phyloP scores from a whole-genome alignment of 2,113 vertebrate species.

The Hoplias malabaricus region DNA sequence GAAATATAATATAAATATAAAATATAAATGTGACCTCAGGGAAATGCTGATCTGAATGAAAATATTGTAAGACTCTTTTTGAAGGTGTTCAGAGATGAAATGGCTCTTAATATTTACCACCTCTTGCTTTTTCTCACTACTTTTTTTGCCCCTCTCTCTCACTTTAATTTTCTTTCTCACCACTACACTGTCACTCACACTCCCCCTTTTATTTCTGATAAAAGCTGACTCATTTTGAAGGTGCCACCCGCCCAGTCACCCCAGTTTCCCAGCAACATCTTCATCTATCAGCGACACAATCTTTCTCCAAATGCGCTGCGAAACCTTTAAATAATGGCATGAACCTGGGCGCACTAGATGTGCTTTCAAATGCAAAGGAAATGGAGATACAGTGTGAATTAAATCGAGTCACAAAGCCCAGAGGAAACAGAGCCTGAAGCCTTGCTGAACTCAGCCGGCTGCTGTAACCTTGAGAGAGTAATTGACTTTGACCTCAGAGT shows the following conservation, averaged over 20 bases:
- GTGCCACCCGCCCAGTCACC: constrained; percentile 8
- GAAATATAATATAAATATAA: too few relatives aligned
- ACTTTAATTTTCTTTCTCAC: background rate
- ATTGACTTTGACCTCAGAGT: background rate
- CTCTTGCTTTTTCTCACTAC: too few relatives aligned
- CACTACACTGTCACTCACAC: constrained; percentile 5
- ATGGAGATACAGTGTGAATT: background rate
- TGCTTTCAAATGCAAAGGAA: constrained; percentile 15
- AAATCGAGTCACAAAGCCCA: constrained; percentile 3
- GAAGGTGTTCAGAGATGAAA: too few relatives aligned
- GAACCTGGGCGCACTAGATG: background rate
- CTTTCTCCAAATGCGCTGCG: background rate
- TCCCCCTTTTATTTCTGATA: background rate
- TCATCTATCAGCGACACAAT: background rate
- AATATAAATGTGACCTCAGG: too few relatives aligned
- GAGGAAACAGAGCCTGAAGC: constrained; percentile 9
- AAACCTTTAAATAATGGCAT: constrained; percentile 16
- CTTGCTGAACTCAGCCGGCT: background rate
- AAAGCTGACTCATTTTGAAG: constrained; percentile 29
- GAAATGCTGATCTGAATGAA: too few relatives aligned
- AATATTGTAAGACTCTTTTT: too few relatives aligned
- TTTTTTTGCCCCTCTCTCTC: background rate
- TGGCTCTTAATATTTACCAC: background rate
- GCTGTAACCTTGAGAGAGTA: constrained; percentile 18
- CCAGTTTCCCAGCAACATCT: constrained; percentile 1